phyloP scores from a whole-genome alignment of 2,797 vertebrate species.

The Alfaro cultratus region DNA sequence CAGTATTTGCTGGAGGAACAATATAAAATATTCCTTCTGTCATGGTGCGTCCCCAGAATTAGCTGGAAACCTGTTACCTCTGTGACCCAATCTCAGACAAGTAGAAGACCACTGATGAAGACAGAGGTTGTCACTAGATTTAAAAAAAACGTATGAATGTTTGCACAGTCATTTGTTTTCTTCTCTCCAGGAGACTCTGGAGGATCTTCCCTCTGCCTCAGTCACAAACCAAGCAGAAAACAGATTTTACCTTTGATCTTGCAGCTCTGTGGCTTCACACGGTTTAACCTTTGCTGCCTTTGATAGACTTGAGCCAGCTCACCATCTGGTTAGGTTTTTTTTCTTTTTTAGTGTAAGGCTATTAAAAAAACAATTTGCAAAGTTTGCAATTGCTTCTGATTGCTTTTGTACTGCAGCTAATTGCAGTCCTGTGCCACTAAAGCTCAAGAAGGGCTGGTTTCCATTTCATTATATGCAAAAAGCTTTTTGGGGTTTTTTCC shows the following conservation, averaged over 20 bases:
- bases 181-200: neutral
- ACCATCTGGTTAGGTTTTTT: slow-evolving; percentile 14
- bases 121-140: neutral
- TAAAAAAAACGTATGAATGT: neutral
- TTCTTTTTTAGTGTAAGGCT: neutral
- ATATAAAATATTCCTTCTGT: neutral
- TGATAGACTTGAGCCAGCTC: slow-evolving; percentile 4
- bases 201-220: slow-evolving; percentile 21
- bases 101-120: neutral
- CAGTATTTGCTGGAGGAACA: neutral
- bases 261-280: slow-evolving; percentile 10
- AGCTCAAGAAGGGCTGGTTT: slow-evolving; percentile 37
- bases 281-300: slow-evolving; percentile 30
- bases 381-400: slow-evolving; percentile 24
- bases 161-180: neutral
- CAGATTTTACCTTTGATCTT: slow-evolving; percentile 35
- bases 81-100: neutral
- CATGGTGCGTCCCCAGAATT: neutral
- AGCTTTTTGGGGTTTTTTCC: neutral
- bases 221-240: slow-evolving; percentile 3
- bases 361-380: slow-evolving; percentile 22
- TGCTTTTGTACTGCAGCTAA: slow-evolving; percentile 54
- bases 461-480: slow-evolving; percentile 49
- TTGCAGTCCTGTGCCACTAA: slow-evolving; percentile 46
- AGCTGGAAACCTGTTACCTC: neutral